A percentile compares a stretch with the other conserved stretches of the same genome.
Conservation (phyloP, 2,797 vertebrate genomes). For the Chiloscyllium punctatum region DNA sequence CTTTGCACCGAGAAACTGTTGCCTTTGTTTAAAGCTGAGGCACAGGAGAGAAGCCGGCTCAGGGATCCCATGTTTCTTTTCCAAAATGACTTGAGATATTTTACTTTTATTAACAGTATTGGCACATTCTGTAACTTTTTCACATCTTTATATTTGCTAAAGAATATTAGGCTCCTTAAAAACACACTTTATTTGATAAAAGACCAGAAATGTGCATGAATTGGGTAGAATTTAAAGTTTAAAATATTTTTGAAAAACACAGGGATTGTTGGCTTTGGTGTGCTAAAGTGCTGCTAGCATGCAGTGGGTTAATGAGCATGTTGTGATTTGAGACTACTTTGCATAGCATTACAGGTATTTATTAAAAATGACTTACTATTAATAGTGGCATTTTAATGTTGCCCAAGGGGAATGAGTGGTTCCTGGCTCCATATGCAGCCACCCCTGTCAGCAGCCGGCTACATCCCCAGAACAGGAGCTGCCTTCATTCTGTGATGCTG, state of each 20-base stretch:
- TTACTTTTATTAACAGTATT: neutral
- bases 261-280: neutral
- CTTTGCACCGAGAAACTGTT: neutral
- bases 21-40: neutral
- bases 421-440: neutral
- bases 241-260: neutral
- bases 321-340: conserved; percentile 20
- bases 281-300: neutral
- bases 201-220: neutral
- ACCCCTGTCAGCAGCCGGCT: neutral
- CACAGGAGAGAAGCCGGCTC: neutral
- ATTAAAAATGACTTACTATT: conserved; percentile 12
- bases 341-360: conserved; percentile 1
- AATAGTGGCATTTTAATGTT: conserved; percentile 32
- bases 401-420: neutral
- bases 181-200: neutral
- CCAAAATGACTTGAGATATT: neutral
- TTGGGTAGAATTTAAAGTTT: neutral
- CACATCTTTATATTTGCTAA: neutral
- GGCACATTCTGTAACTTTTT: neutral
- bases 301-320: neutral
- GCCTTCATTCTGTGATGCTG: neutral
- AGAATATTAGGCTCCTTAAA: neutral
- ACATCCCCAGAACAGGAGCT: neutral
- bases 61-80: neutral